phyloP scores from a whole-genome alignment of 2,797 vertebrate genomes.

The Myripristis jacobus region DNA sequence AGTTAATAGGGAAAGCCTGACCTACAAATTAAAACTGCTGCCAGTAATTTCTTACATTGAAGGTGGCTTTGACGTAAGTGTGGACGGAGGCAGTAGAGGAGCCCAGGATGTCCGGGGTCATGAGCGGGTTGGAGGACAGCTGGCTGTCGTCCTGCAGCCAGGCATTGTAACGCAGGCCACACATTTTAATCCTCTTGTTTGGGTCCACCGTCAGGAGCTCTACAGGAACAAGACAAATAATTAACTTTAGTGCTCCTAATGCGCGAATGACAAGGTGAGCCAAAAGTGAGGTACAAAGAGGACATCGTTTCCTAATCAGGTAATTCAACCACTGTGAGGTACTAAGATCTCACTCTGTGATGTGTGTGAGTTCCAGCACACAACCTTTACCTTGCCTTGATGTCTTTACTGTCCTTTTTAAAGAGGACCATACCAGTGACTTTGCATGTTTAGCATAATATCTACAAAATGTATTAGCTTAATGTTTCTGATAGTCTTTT shows the following conservation, averaged over 20 bases:
- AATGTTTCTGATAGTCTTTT: too few species aligned
- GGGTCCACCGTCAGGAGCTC: constrained; percentile 98
- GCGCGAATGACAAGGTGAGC: background rate
- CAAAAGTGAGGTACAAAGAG: background rate
- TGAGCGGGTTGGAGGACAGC: constrained; percentile 96
- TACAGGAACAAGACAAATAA: constrained; percentile 63
- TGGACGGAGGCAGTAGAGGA: constrained; percentile 93
- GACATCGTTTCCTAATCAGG: constrained; percentile 9
- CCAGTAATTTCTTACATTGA: constrained; percentile 87
- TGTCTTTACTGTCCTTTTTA: too few species aligned
- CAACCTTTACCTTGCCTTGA: background rate
- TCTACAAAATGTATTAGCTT: too few species aligned
- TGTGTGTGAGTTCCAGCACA: background rate
- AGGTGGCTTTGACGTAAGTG: constrained; percentile 97
- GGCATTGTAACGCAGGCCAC: constrained; percentile 92
- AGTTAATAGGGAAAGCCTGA: constrained; percentile 8
- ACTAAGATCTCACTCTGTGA: background rate
- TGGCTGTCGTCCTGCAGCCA: constrained; percentile 99
- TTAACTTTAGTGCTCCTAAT: constrained; percentile 23
- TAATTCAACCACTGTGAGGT: constrained; percentile 11
- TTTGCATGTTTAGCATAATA: too few species aligned
- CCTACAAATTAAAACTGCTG: constrained; percentile 9
- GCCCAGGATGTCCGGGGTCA: constrained; percentile 97
- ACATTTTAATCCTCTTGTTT: constrained; percentile 99
- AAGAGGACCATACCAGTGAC: too few species aligned